Percentiles rank a stretch among this genome's conserved stretches.
Evolutionary conservation across 1,140 invertebrate genomes (phyloP).

Genomic region (Euwallacea fornicatus): DNA sequence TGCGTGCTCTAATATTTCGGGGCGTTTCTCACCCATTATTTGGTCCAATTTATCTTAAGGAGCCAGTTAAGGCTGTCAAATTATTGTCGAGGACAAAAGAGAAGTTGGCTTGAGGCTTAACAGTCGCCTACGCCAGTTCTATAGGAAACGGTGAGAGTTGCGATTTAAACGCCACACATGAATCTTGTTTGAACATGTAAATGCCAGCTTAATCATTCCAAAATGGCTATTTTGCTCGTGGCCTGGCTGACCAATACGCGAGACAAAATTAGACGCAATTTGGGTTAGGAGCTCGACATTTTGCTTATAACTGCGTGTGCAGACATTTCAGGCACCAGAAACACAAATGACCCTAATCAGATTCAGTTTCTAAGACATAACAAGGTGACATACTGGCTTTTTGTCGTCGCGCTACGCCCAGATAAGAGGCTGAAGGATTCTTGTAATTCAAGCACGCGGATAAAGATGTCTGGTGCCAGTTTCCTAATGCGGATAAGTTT

Average conservation of each 20-base stretch:
- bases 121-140: slow-evolving; percentile 1
- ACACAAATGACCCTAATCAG: slow-evolving; percentile 10
- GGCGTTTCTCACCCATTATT: slow-evolving; percentile 24
- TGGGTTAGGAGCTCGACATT: too few species aligned
- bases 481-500: slow-evolving; percentile 7
- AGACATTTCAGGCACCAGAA: background rate
- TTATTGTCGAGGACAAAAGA: slow-evolving; percentile 15
- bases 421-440: slow-evolving; percentile 2
- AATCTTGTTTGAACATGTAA: background rate
- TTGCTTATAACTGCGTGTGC: background rate
- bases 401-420: background rate
- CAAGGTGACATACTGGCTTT: slow-evolving; percentile 8
- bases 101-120: slow-evolving; percentile 5
- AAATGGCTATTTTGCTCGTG: background rate
- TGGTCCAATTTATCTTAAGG: slow-evolving; percentile 17
- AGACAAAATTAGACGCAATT: too few species aligned
- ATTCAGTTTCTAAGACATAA: slow-evolving; percentile 2
- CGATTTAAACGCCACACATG: background rate
- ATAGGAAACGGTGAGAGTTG: background rate
- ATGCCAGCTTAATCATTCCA: background rate
- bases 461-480: slow-evolving; percentile 14
- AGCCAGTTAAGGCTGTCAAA: slow-evolving; percentile 17
- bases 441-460: background rate
- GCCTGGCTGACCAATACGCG: background rate
- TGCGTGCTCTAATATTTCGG: slow-evolving; percentile 19